phyloP scores from a whole-genome alignment of 2,113 vertebrate genomes.

The Echinops telfairi region DNA sequence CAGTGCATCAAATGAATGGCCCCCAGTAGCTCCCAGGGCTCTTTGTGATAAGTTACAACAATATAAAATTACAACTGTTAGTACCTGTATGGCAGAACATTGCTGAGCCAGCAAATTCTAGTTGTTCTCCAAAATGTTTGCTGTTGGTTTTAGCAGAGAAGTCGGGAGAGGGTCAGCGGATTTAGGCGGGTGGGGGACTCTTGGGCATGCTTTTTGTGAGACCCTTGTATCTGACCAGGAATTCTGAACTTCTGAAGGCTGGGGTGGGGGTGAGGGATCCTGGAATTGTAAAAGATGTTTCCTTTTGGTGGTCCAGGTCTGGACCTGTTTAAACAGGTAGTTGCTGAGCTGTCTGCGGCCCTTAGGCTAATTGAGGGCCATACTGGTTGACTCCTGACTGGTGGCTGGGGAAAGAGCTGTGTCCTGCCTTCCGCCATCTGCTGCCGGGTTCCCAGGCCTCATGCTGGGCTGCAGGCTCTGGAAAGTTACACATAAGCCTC shows the following conservation, averaged over 20 bases:
- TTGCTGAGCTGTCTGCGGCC: background rate
- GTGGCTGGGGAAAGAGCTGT: background rate
- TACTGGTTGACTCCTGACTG: background rate
- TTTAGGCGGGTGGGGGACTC: background rate
- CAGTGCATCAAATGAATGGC: too few species aligned
- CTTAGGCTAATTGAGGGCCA: background rate
- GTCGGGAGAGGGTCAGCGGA: background rate
- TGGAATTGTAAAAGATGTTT: background rate
- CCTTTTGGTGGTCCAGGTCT: background rate
- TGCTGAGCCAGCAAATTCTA: background rate
- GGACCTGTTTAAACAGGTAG: background rate
- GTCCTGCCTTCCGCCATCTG: background rate
- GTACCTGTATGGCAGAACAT: background rate
- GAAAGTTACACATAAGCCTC: background rate
- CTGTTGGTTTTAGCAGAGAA: slow-evolving; percentile 14
- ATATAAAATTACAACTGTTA: background rate
- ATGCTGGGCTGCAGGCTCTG: background rate
- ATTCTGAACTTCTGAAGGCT: slow-evolving; percentile 1
- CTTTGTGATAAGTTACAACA: background rate
- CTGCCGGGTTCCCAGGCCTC: background rate
- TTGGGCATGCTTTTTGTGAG: too few species aligned
- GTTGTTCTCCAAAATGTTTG: background rate
- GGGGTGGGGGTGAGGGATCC: background rate
- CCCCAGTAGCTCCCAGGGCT: too few species aligned
- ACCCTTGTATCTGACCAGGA: background rate